Conservation (phyloP, 2,888 invertebrate genomes). For the Aspidapion aeneum region DNA sequence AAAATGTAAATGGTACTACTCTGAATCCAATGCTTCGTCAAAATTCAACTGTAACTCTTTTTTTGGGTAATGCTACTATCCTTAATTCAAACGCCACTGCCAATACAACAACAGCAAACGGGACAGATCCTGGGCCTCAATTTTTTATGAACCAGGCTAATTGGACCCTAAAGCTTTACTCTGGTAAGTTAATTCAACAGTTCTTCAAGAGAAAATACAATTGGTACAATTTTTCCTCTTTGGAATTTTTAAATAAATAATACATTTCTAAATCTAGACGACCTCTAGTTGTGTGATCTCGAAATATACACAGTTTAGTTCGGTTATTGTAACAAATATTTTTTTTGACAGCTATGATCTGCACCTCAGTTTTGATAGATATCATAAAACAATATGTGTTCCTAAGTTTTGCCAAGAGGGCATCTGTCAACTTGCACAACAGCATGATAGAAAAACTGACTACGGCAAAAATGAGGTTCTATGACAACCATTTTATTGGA, state of each 20-base stretch:
- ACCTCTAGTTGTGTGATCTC: no score
- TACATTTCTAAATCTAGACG: no score
- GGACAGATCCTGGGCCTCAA: neutral
- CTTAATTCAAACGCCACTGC: neutral
- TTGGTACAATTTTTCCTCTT: no score
- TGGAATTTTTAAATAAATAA: no score
- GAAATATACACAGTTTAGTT: no score
- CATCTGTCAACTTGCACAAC: conserved; percentile 35
- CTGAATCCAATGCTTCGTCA: neutral
- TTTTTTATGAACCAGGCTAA: conserved; percentile 8
- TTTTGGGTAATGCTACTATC: neutral
- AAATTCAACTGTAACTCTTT: neutral
- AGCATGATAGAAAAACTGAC: conserved; percentile 33
- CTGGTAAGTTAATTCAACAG: no score
- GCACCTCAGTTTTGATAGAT: conserved; percentile 30
- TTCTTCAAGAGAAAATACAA: no score
- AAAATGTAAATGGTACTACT: neutral
- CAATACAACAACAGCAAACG: conserved; percentile 5
- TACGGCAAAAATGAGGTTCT: conserved; percentile 36
- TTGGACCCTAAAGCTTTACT: conserved; percentile 32
- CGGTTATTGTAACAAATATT: no score
- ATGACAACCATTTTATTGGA: conserved; percentile 38
- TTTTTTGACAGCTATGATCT: conserved; percentile 17
- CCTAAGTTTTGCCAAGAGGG: conserved; percentile 29
- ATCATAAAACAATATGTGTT: conserved; percentile 32